Conservation (phyloP, 2,113 vertebrate genomes). For the Eurypyga helias region DNA sequence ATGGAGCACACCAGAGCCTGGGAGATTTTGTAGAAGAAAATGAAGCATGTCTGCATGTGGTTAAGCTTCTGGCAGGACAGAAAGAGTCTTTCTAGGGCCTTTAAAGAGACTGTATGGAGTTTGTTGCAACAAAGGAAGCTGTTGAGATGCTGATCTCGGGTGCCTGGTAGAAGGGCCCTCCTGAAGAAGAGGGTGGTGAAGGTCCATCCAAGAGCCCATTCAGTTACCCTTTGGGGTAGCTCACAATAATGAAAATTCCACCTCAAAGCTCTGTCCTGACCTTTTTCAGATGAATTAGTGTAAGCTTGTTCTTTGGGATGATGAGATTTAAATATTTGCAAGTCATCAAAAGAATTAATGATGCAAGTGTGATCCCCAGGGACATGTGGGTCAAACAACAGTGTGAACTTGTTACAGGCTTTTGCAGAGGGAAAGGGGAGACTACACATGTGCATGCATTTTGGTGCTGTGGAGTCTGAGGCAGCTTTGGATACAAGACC, state of each 20-base stretch:
- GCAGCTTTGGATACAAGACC: background rate
- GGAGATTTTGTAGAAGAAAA: background rate
- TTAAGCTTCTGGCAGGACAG: background rate
- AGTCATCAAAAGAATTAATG: background rate
- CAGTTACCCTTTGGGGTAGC: background rate
- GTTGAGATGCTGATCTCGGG: background rate
- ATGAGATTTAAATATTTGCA: background rate
- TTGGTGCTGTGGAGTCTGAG: background rate
- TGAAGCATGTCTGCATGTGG: rapidly evolving
- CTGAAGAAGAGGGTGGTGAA: background rate
- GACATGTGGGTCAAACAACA: background rate
- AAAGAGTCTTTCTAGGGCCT: background rate
- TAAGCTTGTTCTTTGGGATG: background rate
- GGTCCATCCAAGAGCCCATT: background rate
- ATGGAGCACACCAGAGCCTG: background rate
- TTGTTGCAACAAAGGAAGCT: background rate
- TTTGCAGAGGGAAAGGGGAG: background rate
- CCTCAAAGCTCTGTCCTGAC: background rate
- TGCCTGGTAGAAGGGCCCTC: background rate
- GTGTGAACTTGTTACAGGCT: background rate
- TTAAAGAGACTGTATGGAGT: background rate
- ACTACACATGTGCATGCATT: background rate
- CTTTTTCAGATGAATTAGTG: background rate
- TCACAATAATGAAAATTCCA: background rate
- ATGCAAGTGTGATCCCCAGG: background rate